A percentile compares a stretch with the other conserved stretches of the same genome.
These are phyloP conservation scores for Syngnathus floridae DNA, from an alignment of 2,113 vertebrate species.

Conservation along the genomic window DNA sequence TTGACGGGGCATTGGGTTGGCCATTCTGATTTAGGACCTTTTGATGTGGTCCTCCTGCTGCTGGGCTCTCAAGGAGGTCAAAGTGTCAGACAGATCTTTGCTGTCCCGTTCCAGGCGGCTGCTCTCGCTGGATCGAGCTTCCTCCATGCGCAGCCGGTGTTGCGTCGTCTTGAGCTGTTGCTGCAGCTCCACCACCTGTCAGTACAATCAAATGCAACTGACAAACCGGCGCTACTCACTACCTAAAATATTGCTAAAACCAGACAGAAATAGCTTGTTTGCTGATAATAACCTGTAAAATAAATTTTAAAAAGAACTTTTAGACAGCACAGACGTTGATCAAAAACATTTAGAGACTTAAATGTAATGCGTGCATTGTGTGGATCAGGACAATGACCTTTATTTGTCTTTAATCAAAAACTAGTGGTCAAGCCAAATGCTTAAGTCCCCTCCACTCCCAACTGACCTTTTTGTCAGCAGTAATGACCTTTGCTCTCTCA, in stretches of 20 bases:
- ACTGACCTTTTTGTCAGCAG: conserved; percentile 81
- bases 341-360: too few species aligned
- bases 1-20: neutral
- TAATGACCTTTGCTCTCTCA: conserved; percentile 71
- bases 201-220: conserved; percentile 11
- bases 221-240: neutral
- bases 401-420: neutral
- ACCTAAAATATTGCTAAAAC: neutral
- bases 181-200: conserved; percentile 83
- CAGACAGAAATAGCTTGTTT: neutral
- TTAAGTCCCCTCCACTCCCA: too few species aligned
- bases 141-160: conserved; percentile 77
- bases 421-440: neutral
- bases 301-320: neutral
- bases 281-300: neutral
- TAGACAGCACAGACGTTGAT: neutral
- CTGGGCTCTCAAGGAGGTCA: conserved; percentile 71
- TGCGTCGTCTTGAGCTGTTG: conserved; percentile 78
- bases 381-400: neutral
- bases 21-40: conserved; percentile 67
- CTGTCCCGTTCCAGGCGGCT: conserved; percentile 77
- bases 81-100: conserved; percentile 74
- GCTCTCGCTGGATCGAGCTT: conserved; percentile 69
- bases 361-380: too few species aligned
- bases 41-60: conserved; percentile 79